Conservation (phyloP, 1,140 invertebrate genomes). For the Drosophila melanogaster region Release_6_plus_ISO1_MT NT_033779.5:11175001-11175500, state of each 20-base stretch:
- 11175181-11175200: conserved; percentile 63
- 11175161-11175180: conserved; percentile 83
- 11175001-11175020: no score
- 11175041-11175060: no score
- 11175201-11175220: conserved; percentile 40
- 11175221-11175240: conserved; percentile 3
- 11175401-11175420: conserved; percentile 14
- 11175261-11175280: conserved; percentile 5
- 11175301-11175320: not conserved
- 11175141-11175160: conserved; percentile 12
- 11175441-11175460: conserved; percentile 81
- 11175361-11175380: conserved; percentile 12
- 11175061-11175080: no score
- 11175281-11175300: conserved; percentile 34
- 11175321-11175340: conserved; percentile 21
- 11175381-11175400: conserved; percentile 2
- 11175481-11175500: conserved; percentile 25
- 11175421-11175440: conserved; percentile 59
- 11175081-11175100: no score
- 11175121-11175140: no score
- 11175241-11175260: conserved; percentile 7
- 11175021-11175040: no score
- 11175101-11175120: no score
- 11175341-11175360: conserved; percentile 42
- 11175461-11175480: conserved; percentile 72